Conservation (phyloP, 2,797 vertebrate genomes). For the Silurus aristotelis region DNA sequence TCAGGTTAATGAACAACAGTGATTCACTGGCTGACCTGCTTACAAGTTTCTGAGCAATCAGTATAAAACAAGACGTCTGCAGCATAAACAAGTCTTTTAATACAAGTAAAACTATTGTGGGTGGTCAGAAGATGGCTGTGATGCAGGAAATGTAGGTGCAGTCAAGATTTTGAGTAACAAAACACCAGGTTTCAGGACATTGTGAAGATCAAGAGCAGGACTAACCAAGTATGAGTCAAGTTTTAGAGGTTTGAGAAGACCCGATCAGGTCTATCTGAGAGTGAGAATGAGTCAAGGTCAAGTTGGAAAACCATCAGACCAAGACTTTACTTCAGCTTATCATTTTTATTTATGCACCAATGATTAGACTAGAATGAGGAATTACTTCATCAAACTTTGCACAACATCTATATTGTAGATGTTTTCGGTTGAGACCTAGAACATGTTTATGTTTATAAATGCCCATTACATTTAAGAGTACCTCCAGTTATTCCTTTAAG, state of each 20-base stretch:
- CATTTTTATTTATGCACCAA: not conserved
- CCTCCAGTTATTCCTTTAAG: no score
- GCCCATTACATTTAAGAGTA: no score
- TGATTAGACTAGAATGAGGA: not conserved
- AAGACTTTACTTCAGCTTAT: not conserved
- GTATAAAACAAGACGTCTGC: not conserved
- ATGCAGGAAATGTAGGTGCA: not conserved
- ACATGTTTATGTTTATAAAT: not conserved
- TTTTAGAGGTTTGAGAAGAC: not conserved
- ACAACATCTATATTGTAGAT: not conserved
- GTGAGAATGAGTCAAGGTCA: not conserved
- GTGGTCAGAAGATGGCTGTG: not conserved
- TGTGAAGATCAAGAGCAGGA: not conserved
- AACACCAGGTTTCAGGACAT: not conserved
- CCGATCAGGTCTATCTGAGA: not conserved
- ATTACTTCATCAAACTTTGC: not conserved
- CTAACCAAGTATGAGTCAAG: not conserved
- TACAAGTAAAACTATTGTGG: not conserved
- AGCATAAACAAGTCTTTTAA: not conserved
- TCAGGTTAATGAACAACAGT: constrained; percentile 61
- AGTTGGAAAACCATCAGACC: not conserved
- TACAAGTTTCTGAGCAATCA: constrained; percentile 19
- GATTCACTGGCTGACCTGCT: constrained; percentile 33
- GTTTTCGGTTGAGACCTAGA: not conserved
- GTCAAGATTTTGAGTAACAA: not conserved